These are phyloP conservation scores for Geodia barretti DNA, from an alignment of 37 sponge, comb jelly and placozoan species.

Conservation along the genomic window DNA sequence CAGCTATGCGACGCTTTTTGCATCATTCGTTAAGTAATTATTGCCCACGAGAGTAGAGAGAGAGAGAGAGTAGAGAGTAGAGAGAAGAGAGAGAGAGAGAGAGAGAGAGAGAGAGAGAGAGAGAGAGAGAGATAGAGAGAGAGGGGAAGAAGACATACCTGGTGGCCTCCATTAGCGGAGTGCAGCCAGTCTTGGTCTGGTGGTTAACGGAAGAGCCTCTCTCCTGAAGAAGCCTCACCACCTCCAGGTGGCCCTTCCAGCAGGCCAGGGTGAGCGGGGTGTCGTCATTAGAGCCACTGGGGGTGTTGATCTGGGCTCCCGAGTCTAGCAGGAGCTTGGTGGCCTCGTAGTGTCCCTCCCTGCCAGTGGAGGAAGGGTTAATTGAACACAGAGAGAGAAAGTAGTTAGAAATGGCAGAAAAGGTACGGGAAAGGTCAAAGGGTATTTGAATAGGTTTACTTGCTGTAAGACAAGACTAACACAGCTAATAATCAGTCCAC, in stretches of 20 bases:
- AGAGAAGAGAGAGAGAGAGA: background rate
- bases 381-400: no score
- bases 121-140: background rate
- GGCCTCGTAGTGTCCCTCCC: constrained; percentile 92
- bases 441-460: no score
- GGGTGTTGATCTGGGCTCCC: constrained; percentile 87
- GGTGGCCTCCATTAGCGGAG: constrained; percentile 81
- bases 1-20: no score
- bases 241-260: constrained; percentile 92
- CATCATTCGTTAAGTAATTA: no score
- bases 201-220: constrained; percentile 81
- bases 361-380: no score
- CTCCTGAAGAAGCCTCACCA: constrained; percentile 78
- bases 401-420: no score
- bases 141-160: constrained; percentile 17
- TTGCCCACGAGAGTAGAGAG: background rate
- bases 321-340: constrained; percentile 85
- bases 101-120: background rate
- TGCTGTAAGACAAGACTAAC: no score
- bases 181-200: constrained; percentile 96
- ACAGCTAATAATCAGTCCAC: no score
- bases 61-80: background rate
- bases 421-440: no score
- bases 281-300: constrained; percentile 95
- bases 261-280: constrained; percentile 96